phyloP scores from a whole-genome alignment of 1,140 invertebrate species.

The Pantala flavescens region DNA sequence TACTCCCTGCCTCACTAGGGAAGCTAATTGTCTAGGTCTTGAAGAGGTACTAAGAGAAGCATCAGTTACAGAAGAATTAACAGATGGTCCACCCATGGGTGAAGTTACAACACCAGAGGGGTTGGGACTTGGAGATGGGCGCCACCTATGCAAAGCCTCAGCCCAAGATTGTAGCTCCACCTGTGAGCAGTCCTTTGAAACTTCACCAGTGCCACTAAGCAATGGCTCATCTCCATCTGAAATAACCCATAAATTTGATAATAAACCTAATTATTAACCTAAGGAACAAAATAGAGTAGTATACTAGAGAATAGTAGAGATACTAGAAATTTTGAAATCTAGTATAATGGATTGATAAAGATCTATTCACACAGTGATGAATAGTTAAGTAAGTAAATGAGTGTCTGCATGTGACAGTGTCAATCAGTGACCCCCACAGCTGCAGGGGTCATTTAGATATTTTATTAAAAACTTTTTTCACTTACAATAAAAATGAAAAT shows the following conservation, averaged over 20 bases:
- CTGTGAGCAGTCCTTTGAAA: constrained; percentile 91
- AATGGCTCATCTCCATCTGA: constrained; percentile 89
- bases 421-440: too few relatives aligned
- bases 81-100: background rate
- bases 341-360: too few relatives aligned
- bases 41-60: constrained; percentile 60
- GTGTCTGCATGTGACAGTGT: too few relatives aligned
- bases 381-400: too few relatives aligned
- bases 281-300: too few relatives aligned
- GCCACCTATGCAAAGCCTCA: constrained; percentile 75
- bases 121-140: constrained; percentile 19
- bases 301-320: too few relatives aligned
- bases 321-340: too few relatives aligned
- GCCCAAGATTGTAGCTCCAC: constrained; percentile 87
- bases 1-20: constrained; percentile 77
- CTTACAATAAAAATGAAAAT: too few relatives aligned
- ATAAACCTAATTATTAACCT: too few relatives aligned
- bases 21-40: constrained; percentile 61
- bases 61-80: constrained; percentile 15
- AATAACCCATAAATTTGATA: constrained; percentile 23
- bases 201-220: constrained; percentile 88
- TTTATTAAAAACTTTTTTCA: too few relatives aligned
- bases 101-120: background rate
- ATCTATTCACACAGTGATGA: too few relatives aligned
- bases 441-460: too few relatives aligned